These are phyloP conservation scores for Gavialis gangeticus DNA, from an alignment of 2,113 vertebrate genomes.

Conservation along the genomic window DNA sequence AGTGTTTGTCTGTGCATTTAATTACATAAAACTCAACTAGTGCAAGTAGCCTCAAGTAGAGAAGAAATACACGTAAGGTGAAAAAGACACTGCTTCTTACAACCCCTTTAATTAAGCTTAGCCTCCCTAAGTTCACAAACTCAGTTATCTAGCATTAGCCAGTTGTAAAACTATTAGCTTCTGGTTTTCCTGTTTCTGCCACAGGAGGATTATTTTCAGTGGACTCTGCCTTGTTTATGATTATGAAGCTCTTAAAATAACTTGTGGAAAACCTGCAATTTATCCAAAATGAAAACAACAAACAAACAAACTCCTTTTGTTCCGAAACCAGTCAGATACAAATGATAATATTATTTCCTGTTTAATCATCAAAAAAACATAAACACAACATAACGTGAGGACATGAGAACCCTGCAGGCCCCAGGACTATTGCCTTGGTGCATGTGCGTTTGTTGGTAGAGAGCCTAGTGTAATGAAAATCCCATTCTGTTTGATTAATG, in stretches of 20 bases:
- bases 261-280: conserved; percentile 16
- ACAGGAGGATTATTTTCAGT: conserved; percentile 69
- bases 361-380: not conserved
- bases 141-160: conserved; percentile 76
- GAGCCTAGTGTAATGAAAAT: not conserved
- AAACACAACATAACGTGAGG: not conserved
- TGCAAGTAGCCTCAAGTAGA: not conserved
- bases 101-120: conserved; percentile 23
- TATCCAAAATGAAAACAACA: conserved; percentile 30
- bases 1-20: not conserved
- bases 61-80: not conserved
- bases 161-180: conserved; percentile 79
- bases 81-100: not conserved
- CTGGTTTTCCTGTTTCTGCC: conserved; percentile 74
- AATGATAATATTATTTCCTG: conserved; percentile 14
- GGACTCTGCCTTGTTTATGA: conserved; percentile 61
- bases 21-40: not conserved
- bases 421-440: not conserved
- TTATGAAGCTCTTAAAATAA: conserved; percentile 60
- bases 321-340: not conserved
- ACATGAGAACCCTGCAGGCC: too few relatives aligned
- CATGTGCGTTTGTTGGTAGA: not conserved
- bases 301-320: conserved; percentile 6
- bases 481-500: not conserved
- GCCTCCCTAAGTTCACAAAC: conserved; percentile 65